phyloP scores from a whole-genome alignment of 2,888 invertebrate genomes.

The Phengaris arion region DNA sequence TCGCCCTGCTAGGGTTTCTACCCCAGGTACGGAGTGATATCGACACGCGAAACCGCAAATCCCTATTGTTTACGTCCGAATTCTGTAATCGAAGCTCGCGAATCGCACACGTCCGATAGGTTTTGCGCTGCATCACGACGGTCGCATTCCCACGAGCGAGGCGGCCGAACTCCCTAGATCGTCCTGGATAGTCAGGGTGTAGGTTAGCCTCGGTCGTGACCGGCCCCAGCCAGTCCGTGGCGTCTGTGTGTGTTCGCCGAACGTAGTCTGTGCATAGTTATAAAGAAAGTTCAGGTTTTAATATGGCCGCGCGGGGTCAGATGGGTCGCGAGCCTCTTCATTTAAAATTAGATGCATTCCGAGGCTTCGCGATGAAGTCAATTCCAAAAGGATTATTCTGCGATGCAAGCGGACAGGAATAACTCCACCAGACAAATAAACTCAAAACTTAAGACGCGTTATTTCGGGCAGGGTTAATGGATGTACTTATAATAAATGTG shows the following conservation, averaged over 20 bases:
- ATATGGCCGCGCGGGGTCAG: conserved; percentile 74
- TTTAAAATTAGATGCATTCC: conserved; percentile 79
- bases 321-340: conserved; percentile 76
- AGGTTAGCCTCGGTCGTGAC: conserved; percentile 70
- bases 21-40: conserved; percentile 71
- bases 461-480: conserved; percentile 76
- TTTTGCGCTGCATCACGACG: conserved; percentile 54
- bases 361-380: conserved; percentile 62
- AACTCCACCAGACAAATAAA: conserved; percentile 59
- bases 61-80: conserved; percentile 58
- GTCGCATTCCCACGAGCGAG: conserved; percentile 72
- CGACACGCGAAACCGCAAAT: conserved; percentile 65
- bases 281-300: conserved; percentile 80
- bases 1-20: conserved; percentile 79
- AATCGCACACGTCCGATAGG: conserved; percentile 41
- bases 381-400: conserved; percentile 60
- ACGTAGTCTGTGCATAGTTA: conserved; percentile 73
- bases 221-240: conserved; percentile 59
- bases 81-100: conserved; percentile 40
- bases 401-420: conserved; percentile 62
- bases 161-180: conserved; percentile 49
- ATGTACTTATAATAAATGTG: conserved; percentile 36
- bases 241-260: conserved; percentile 72
- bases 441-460: conserved; percentile 59
- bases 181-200: conserved; percentile 73